These are phyloP conservation scores for Henricia sp. DNA, from an alignment of 53 echinoderm and acorn worm species.

Conservation along the genomic window DNA sequence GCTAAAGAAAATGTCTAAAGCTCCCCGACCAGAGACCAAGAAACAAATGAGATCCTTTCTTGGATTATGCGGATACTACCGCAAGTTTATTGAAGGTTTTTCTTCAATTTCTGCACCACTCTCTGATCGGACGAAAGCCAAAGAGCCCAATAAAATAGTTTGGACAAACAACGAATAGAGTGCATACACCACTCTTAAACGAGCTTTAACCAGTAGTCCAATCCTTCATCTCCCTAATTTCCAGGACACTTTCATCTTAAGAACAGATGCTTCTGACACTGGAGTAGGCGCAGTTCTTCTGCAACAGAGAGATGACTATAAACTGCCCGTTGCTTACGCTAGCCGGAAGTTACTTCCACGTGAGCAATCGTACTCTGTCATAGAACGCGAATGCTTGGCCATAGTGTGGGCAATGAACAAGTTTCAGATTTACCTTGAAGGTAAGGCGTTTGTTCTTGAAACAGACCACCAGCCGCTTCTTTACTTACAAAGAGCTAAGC, in stretches of 20 bases:
- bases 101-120: too few relatives aligned
- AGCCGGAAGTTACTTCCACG: constrained; percentile 1
- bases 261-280: constrained; percentile 44
- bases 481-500: neutral
- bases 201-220: constrained; percentile 12
- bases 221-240: constrained; percentile 16
- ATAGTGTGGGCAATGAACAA: constrained; percentile 3
- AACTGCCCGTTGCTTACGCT: constrained; percentile 10
- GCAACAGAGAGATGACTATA: constrained; percentile 14
- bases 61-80: too few relatives aligned
- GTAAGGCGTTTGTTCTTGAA: neutral
- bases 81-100: too few relatives aligned
- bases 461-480: constrained; percentile 15
- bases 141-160: constrained; percentile 22
- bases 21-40: constrained; percentile 17
- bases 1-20: constrained; percentile 3
- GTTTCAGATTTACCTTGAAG: constrained; percentile 3
- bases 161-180: constrained; percentile 16
- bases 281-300: constrained; percentile 26
- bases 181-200: constrained; percentile 26
- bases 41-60: too few relatives aligned
- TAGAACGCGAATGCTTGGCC: neutral
- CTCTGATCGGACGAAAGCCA: too few relatives aligned
- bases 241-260: constrained; percentile 31
- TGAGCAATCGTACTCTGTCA: neutral